Percentiles rank a stretch among this genome's conserved stretches.
Conservation (phyloP, 2,888 invertebrate genomes). For the Mayetiola destructor region DNA sequence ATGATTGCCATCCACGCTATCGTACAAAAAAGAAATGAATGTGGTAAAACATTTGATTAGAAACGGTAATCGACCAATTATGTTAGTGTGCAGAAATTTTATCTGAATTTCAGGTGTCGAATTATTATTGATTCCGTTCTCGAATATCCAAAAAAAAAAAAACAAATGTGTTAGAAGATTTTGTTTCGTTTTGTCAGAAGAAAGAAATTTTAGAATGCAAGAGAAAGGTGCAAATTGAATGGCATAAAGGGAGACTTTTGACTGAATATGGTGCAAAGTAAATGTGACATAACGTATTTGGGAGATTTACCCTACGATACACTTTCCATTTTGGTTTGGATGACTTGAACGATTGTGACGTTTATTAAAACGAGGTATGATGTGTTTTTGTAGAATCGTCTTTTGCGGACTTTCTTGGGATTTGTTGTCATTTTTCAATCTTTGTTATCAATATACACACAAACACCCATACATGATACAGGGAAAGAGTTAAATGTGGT, state of each 20-base stretch:
- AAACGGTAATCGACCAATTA: background rate
- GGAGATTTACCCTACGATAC: conserved; percentile 7
- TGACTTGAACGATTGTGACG: conserved; percentile 5
- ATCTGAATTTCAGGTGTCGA: background rate
- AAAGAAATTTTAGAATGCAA: background rate
- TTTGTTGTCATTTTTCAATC: no score
- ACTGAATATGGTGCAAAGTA: no score
- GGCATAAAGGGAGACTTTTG: background rate
- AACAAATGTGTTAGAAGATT: background rate
- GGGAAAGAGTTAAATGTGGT: no score
- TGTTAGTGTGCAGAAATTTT: background rate
- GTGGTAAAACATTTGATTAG: no score
- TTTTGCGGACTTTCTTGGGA: no score
- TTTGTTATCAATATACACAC: background rate
- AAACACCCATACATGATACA: no score
- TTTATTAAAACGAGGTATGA: conserved; percentile 13
- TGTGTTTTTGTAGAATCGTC: conserved; percentile 8
- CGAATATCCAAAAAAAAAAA: background rate
- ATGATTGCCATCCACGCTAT: conserved; percentile 1
- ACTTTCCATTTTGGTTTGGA: conserved; percentile 4
- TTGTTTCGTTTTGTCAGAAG: background rate
- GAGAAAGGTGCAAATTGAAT: background rate
- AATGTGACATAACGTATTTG: no score
- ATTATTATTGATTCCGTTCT: background rate
- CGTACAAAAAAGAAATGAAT: no score